A percentile compares a stretch with the other conserved stretches of the same genome.
Evolutionary conservation across 2,113 vertebrate genomes (phyloP).

Genomic region (Macquaria ambigua): DNA sequence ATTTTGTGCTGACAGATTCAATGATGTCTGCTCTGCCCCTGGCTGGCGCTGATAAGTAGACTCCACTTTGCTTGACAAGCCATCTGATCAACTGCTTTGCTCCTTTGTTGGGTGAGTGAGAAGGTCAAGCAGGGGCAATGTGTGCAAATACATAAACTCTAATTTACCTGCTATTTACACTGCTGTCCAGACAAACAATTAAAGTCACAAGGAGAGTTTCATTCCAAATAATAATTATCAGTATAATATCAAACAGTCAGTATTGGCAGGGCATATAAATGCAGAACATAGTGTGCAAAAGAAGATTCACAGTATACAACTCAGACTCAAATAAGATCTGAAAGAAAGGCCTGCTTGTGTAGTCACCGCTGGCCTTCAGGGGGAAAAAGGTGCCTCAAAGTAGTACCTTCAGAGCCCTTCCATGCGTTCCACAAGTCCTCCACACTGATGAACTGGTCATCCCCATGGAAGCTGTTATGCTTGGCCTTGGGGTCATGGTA

Average conservation of each 20-base stretch:
- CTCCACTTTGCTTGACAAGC: slow-evolving; percentile 53
- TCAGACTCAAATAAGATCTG: background rate
- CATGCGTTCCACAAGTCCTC: slow-evolving; percentile 97
- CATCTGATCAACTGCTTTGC: slow-evolving; percentile 36
- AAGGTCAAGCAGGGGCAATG: slow-evolving; percentile 31
- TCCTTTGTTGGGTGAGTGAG: slow-evolving; percentile 14
- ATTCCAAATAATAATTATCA: slow-evolving; percentile 6
- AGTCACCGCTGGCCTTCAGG: background rate
- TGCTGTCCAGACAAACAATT: background rate
- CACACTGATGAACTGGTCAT: slow-evolving; percentile 98
- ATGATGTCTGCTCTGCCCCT: slow-evolving; percentile 47
- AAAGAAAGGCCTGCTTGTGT: slow-evolving; percentile 30
- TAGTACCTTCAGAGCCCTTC: slow-evolving; percentile 94
- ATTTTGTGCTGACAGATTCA: slow-evolving; percentile 74
- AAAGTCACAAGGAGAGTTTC: background rate
- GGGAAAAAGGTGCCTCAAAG: background rate
- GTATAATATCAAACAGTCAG: background rate
- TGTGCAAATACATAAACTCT: background rate
- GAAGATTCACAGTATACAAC: background rate
- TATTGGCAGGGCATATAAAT: background rate
- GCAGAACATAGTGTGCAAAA: background rate
- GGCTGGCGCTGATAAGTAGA: slow-evolving; percentile 45
- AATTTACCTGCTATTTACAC: background rate
- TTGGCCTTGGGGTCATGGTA: slow-evolving; percentile 97
- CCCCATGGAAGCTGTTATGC: slow-evolving; percentile 97